phyloP scores from a whole-genome alignment of 2,888 invertebrate species.

The Drymonia ruficornis region DNA sequence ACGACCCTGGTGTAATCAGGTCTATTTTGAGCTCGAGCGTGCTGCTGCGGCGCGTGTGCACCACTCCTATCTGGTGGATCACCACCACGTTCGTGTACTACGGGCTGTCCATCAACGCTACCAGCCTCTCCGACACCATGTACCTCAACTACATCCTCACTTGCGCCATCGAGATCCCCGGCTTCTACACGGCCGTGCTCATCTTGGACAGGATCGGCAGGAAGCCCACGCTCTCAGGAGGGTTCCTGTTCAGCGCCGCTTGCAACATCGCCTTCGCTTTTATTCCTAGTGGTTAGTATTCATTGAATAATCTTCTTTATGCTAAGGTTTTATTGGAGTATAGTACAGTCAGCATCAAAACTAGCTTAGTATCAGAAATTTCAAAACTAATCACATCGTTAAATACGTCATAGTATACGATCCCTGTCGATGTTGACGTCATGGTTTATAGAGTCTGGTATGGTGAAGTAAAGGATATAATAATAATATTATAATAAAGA shows the following conservation, averaged over 20 bases:
- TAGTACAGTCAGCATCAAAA: too few species aligned
- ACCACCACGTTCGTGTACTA: constrained; percentile 92
- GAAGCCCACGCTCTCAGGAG: constrained; percentile 83
- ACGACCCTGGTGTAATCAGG: constrained; percentile 41
- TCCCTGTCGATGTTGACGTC: too few species aligned
- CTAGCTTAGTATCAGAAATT: too few species aligned
- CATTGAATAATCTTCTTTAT: not conserved
- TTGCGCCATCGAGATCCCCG: constrained; percentile 88
- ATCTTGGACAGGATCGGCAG: constrained; percentile 87
- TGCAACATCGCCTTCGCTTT: constrained; percentile 71
- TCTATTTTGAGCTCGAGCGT: constrained; percentile 76
- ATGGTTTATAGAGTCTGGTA: too few species aligned
- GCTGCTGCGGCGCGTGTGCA: constrained; percentile 84
- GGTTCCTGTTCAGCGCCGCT: constrained; percentile 85
- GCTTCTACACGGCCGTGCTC: constrained; percentile 85
- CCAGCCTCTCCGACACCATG: constrained; percentile 88
- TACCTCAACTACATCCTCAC: constrained; percentile 89
- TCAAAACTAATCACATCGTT: too few species aligned
- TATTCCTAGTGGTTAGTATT: constrained; percentile 79
- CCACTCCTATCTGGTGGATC: constrained; percentile 91
- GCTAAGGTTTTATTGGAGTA: too few species aligned
- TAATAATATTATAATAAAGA: too few species aligned
- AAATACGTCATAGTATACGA: too few species aligned
- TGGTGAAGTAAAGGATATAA: too few species aligned
- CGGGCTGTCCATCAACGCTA: constrained; percentile 91